A percentile compares a stretch with the other conserved stretches of the same genome.
Evolutionary conservation across 2,113 vertebrate genomes (phyloP).

Genomic region (Rattus rattus): DNA sequence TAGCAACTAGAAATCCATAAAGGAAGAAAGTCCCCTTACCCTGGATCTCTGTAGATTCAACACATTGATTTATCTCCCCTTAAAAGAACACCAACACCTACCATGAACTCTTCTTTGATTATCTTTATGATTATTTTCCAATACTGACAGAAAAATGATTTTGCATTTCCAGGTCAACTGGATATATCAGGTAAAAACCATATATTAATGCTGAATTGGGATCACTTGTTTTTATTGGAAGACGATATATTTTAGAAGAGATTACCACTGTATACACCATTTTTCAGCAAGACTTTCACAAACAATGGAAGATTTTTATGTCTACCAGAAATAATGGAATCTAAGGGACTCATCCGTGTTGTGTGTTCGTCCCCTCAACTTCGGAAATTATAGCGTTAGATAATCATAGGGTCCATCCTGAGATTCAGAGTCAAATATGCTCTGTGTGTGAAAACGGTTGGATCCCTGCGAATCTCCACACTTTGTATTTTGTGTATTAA

Average conservation of each 20-base stretch:
- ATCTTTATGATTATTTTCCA: conserved; percentile 9
- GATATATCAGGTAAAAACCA: not conserved
- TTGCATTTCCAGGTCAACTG: not conserved
- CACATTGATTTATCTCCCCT: not conserved
- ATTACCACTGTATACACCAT: conserved; percentile 30
- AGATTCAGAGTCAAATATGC: not conserved
- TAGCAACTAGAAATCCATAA: not conserved
- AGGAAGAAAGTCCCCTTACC: not conserved
- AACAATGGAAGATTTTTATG: conserved; percentile 74
- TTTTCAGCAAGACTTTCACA: conserved; percentile 73
- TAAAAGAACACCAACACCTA: not conserved
- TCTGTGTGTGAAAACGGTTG: conserved; percentile 57
- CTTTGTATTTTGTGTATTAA: conserved; percentile 94
- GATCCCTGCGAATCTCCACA: conserved; percentile 79
- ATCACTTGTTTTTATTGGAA: not conserved
- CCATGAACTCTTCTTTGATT: not conserved
- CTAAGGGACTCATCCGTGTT: conserved; percentile 59
- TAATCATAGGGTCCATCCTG: not conserved
- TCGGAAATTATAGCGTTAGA: conserved; percentile 57
- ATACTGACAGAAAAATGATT: not conserved
- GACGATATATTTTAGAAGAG: not conserved
- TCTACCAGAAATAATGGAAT: conserved; percentile 72
- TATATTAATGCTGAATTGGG: not conserved
- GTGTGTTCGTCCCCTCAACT: conserved; percentile 46
- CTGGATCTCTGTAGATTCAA: not conserved